These are phyloP conservation scores for Otus scops DNA, from an alignment of 2,797 vertebrate species.

Conservation along the genomic window DNA sequence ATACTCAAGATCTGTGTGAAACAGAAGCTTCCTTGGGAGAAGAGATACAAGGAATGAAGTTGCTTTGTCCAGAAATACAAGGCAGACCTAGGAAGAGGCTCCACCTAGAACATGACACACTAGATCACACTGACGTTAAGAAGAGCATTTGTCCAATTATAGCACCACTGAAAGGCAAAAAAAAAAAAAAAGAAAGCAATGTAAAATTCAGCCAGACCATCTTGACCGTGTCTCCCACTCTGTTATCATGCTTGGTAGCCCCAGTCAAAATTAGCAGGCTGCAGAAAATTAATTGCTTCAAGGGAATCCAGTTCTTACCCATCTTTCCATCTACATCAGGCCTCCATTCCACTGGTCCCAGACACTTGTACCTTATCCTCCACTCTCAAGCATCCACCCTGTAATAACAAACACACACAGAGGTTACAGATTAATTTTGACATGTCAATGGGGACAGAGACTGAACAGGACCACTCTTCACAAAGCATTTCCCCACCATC, in stretches of 20 bases:
- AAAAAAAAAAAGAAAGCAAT: neutral
- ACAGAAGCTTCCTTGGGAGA: neutral
- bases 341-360: constrained; percentile 34
- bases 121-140: neutral
- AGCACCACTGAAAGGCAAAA: neutral
- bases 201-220: neutral
- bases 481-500: neutral
- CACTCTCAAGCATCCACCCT: constrained; percentile 48
- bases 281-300: neutral
- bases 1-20: neutral
- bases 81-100: neutral
- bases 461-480: neutral
- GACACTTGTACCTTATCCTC: constrained; percentile 4
- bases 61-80: neutral
- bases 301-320: constrained; percentile 54
- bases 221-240: neutral
- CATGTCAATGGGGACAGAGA: neutral
- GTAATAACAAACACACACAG: constrained; percentile 13
- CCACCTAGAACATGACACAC: neutral
- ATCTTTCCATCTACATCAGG: constrained; percentile 70
- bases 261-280: neutral
- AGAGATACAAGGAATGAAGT: neutral
- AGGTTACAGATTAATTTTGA: neutral
- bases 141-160: neutral
- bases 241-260: rapidly evolving